phyloP scores from a whole-genome alignment of 2,113 vertebrate genomes.

The Lampris incognitus region DNA sequence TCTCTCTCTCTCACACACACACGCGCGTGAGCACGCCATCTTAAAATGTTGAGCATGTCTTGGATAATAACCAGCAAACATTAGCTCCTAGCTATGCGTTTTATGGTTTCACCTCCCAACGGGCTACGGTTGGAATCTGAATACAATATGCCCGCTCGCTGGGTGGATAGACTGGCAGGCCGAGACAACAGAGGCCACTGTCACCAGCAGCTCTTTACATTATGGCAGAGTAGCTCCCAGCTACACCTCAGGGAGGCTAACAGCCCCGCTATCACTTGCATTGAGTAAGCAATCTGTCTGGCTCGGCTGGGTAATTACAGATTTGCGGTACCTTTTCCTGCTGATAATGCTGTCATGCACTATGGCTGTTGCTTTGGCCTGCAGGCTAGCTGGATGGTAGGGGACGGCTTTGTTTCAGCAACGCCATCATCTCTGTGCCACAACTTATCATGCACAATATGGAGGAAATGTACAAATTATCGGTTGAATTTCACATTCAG shows the following conservation, averaged over 20 bases:
- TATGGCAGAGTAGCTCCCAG: constrained; percentile 44
- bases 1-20: background rate
- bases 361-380: constrained; percentile 48
- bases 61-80: constrained; percentile 6
- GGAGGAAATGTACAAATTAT: constrained; percentile 50
- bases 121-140: constrained; percentile 31
- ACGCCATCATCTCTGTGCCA: constrained; percentile 30
- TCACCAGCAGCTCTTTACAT: constrained; percentile 20
- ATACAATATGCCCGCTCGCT: constrained; percentile 8
- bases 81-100: constrained; percentile 32
- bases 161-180: background rate
- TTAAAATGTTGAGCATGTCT: background rate
- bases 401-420: constrained; percentile 60
- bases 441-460: constrained; percentile 50
- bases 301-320: constrained; percentile 70
- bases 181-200: constrained; percentile 20
- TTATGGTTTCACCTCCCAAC: constrained; percentile 11
- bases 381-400: constrained; percentile 59
- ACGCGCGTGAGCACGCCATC: background rate
- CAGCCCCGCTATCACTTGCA: constrained; percentile 45
- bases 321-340: constrained; percentile 66
- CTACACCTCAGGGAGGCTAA: constrained; percentile 36
- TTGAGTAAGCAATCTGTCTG: constrained; percentile 68
- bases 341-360: constrained; percentile 71
- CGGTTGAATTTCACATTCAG: constrained; percentile 40